Evolutionary conservation across 2,888 invertebrate species (phyloP).

Genomic region (Lasioglossum vierecki): DNA sequence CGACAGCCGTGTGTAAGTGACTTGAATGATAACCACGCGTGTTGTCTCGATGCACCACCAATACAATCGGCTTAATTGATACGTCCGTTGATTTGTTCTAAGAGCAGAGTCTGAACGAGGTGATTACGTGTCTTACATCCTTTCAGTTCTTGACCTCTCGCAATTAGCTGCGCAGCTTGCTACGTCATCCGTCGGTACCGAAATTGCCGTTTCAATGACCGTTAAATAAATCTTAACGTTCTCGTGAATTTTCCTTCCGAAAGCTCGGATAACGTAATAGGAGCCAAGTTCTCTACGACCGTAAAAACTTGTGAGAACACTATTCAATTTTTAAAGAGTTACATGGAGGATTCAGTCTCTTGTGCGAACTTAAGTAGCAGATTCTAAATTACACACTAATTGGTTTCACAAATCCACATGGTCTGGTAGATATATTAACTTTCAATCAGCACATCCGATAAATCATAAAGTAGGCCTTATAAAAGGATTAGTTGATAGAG

Average conservation of each 20-base stretch:
- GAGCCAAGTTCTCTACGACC: no score
- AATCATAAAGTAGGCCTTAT: no score
- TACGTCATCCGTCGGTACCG: neutral
- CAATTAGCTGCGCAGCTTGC: neutral
- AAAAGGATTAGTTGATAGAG: no score
- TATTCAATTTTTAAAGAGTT: no score
- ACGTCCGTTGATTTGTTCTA: slow-evolving; percentile 27
- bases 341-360: no score
- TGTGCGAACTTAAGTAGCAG: no score
- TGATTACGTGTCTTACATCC: slow-evolving; percentile 14
- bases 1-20: neutral
- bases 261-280: neutral
- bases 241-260: neutral
- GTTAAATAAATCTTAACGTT: neutral
- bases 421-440: no score
- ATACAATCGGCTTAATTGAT: slow-evolving; percentile 42
- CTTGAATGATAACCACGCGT: slow-evolving; percentile 37
- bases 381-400: no score
- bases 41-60: slow-evolving; percentile 31
- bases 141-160: neutral
- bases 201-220: neutral
- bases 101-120: slow-evolving; percentile 2
- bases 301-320: no score
- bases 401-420: no score
- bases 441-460: no score